phyloP scores from a whole-genome alignment of 2,797 vertebrate genomes.

The Gadopsis marmoratus region DNA sequence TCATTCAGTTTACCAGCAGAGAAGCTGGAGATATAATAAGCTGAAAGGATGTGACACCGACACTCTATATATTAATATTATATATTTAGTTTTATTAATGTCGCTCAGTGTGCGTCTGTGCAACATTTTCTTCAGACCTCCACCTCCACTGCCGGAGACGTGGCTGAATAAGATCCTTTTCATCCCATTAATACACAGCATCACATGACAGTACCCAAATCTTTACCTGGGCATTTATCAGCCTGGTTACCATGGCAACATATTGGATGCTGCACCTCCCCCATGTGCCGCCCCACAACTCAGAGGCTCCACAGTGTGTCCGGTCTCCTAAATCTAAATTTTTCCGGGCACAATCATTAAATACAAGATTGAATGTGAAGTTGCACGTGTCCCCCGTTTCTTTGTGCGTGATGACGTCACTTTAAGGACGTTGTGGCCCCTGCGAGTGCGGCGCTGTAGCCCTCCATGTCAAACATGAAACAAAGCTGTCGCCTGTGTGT shows the following conservation, averaged over 20 bases:
- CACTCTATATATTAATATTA: too few species aligned
- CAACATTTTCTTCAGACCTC: too few species aligned
- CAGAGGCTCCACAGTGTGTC: background rate
- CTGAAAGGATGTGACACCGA: too few species aligned
- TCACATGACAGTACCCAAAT: too few species aligned
- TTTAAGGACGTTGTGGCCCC: background rate
- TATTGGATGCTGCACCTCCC: background rate
- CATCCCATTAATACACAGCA: too few species aligned
- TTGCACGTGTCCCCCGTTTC: background rate
- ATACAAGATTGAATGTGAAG: slow-evolving; percentile 1
- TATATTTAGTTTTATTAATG: too few species aligned
- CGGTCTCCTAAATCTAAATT: background rate
- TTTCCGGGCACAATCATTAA: background rate
- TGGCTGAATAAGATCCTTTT: too few species aligned
- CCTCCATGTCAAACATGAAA: background rate
- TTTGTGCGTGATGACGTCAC: background rate
- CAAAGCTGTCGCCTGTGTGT: background rate
- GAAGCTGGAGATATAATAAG: too few species aligned
- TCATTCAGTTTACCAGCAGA: too few species aligned
- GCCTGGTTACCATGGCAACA: slow-evolving; percentile 1
- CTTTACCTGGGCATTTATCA: background rate
- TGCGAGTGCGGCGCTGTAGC: background rate
- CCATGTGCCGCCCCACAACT: background rate
- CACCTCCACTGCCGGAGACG: too few species aligned
- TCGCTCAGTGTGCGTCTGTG: too few species aligned